Evolutionary conservation across 2,888 invertebrate genomes (phyloP).

Genomic region (Entomobrya proxima): DNA sequence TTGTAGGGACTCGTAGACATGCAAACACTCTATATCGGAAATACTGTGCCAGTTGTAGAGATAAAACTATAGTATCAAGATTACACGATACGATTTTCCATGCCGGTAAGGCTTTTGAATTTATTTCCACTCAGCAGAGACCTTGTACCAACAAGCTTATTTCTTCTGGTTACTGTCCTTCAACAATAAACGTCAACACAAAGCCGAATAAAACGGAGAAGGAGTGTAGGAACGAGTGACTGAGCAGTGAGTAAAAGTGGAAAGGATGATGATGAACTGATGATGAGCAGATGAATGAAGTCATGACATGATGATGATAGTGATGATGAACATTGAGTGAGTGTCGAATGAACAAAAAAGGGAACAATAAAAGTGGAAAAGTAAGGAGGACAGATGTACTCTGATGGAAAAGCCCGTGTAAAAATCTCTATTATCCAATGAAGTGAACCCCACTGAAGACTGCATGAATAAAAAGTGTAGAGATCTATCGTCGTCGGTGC

Average conservation of each 20-base stretch:
- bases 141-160: background rate
- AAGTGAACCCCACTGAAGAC: slow-evolving; percentile 64
- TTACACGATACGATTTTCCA: background rate
- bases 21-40: background rate
- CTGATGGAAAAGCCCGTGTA: slow-evolving; percentile 47
- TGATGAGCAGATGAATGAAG: slow-evolving; percentile 66
- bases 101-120: background rate
- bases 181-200: slow-evolving; percentile 2
- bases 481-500: slow-evolving; percentile 4
- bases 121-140: background rate
- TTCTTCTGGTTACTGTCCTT: background rate
- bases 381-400: slow-evolving; percentile 64
- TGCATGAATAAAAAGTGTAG: slow-evolving; percentile 48
- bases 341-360: slow-evolving; percentile 61
- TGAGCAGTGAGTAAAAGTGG: slow-evolving; percentile 40
- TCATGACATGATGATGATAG: slow-evolving; percentile 60
- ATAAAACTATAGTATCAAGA: background rate
- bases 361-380: slow-evolving; percentile 36
- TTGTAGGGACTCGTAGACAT: background rate
- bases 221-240: slow-evolving; percentile 1
- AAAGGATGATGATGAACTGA: slow-evolving; percentile 50
- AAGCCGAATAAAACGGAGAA: background rate
- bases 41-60: background rate
- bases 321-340: slow-evolving; percentile 54
- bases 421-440: slow-evolving; percentile 63